These are phyloP conservation scores for Typhlichthys eigenmanni DNA, from an alignment of 2,797 vertebrate genomes.

Conservation along the genomic window DNA sequence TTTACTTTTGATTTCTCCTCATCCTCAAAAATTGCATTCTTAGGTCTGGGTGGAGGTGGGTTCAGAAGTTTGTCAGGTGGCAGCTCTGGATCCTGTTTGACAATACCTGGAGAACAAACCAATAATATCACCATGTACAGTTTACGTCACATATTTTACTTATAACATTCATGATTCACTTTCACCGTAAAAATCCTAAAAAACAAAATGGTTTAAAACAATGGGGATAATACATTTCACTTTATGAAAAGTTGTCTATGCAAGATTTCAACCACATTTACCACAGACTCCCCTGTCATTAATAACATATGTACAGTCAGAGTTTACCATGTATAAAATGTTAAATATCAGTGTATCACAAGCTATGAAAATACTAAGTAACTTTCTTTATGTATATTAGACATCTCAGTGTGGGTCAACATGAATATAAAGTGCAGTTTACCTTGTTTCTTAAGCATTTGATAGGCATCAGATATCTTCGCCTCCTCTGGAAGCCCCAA, in stretches of 20 bases:
- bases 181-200: too few relatives aligned
- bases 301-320: too few relatives aligned
- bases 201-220: too few relatives aligned
- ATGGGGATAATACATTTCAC: too few relatives aligned
- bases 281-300: not conserved
- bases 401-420: not conserved
- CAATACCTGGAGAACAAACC: conserved; percentile 81
- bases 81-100: conserved; percentile 92
- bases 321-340: too few relatives aligned
- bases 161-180: too few relatives aligned
- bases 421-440: not conserved
- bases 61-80: conserved; percentile 84
- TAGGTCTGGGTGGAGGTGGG: conserved; percentile 88
- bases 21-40: conserved; percentile 95
- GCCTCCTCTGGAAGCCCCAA: conserved; percentile 88
- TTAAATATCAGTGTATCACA: too few relatives aligned
- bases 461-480: conserved; percentile 94
- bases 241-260: too few relatives aligned
- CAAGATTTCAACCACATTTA: not conserved
- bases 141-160: too few relatives aligned
- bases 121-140: not conserved
- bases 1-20: conserved; percentile 97
- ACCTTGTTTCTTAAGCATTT: conserved; percentile 99
- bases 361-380: not conserved
- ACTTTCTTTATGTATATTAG: not conserved